Percentiles rank a stretch among this genome's conserved stretches.
These are phyloP conservation scores for Cottoperca gobio DNA, from an alignment of 2,797 vertebrate species.

Conservation along the genomic window DNA sequence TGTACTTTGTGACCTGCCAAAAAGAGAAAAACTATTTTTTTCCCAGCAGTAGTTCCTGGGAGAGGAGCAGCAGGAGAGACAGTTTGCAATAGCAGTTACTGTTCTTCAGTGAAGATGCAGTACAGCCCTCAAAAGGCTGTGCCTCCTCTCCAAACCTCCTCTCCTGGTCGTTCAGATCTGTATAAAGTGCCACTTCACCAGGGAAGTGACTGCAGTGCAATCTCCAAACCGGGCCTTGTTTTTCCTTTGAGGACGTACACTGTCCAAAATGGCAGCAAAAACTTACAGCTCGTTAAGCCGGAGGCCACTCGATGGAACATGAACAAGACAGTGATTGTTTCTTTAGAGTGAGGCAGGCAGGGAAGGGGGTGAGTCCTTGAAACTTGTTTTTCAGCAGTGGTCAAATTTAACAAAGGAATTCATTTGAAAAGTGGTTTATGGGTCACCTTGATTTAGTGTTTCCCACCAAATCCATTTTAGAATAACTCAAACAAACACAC, in stretches of 20 bases:
- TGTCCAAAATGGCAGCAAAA: constrained; percentile 36
- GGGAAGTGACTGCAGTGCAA: not conserved
- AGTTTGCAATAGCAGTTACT: not conserved
- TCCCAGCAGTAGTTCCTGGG: not conserved
- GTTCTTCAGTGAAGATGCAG: not conserved
- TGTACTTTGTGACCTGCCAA: not conserved
- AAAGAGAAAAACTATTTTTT: not conserved
- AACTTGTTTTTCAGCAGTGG: not conserved
- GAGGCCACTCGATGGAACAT: constrained; percentile 25
- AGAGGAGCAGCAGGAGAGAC: not conserved
- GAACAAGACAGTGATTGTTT: constrained; percentile 27
- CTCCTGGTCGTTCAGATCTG: constrained; percentile 14
- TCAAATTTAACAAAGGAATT: not conserved
- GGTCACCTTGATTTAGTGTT: not conserved
- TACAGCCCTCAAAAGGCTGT: constrained; percentile 22
- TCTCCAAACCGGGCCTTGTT: constrained; percentile 3
- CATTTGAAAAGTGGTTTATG: not conserved
- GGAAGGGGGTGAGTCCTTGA: not conserved
- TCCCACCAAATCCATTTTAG: not conserved
- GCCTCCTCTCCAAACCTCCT: constrained; percentile 6
- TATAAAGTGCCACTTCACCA: constrained; percentile 30
- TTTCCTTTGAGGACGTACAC: not conserved
- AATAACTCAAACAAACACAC: not conserved
- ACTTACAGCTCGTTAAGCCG: constrained; percentile 5
- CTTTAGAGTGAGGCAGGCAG: not conserved